phyloP scores from a whole-genome alignment of 2,888 invertebrate species.

The Thyatira batis region DNA sequence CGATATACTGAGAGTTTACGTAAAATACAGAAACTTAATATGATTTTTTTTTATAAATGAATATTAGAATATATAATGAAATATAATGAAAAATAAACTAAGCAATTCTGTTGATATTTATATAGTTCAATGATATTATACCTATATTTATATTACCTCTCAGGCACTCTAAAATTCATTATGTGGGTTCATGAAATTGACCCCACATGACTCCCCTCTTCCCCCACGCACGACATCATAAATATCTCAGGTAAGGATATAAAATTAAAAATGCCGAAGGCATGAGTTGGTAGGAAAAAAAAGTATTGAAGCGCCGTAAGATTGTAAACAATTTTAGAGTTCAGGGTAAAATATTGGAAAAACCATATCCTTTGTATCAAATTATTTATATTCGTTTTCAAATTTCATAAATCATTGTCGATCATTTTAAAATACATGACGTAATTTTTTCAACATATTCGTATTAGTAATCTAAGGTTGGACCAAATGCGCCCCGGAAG shows the following conservation, averaged over 20 bases:
- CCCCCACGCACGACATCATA: conserved; percentile 16
- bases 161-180: not conserved
- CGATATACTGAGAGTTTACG: too few relatives aligned
- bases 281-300: conserved; percentile 12
- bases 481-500: conserved; percentile 80
- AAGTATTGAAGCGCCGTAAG: not conserved
- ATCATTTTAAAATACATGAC: not conserved
- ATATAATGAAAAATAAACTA: too few relatives aligned
- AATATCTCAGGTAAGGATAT: conserved; percentile 30
- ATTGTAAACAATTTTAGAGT: not conserved
- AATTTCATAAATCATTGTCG: not conserved
- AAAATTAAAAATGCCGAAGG: conserved; percentile 24
- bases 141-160: too few relatives aligned
- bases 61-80: too few relatives aligned
- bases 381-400: not conserved
- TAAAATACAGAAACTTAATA: too few relatives aligned
- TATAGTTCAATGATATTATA: too few relatives aligned
- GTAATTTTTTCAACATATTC: not conserved
- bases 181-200: not conserved
- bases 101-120: too few relatives aligned
- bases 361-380: not conserved
- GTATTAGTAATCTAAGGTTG: conserved; percentile 24
- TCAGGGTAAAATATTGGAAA: not conserved
- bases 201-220: too few relatives aligned
- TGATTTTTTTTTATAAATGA: too few relatives aligned